Evolutionary conservation across 2,797 vertebrate species (phyloP).

Genomic region (Eurystomus glaucurus): DNA sequence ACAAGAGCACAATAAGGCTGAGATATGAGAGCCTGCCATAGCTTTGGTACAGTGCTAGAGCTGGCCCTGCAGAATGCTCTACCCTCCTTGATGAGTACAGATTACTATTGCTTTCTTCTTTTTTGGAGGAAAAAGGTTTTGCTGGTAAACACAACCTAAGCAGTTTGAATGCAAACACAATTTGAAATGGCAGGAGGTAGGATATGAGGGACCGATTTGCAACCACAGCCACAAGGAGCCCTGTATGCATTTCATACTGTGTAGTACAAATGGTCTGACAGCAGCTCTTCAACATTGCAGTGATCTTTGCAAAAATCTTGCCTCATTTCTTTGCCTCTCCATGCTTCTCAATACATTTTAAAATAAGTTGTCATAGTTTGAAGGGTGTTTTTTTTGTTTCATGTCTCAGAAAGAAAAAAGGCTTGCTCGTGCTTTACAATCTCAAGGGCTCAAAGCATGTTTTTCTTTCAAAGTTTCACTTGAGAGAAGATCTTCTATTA

Average conservation of each 20-base stretch:
- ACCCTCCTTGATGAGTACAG: neutral
- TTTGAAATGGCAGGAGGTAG: neutral
- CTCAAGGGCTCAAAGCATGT: neutral
- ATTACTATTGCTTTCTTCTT: neutral
- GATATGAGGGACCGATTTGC: neutral
- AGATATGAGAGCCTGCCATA: accelerated
- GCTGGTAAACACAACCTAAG: neutral
- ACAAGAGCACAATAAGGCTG: neutral
- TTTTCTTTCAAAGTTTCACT: neutral
- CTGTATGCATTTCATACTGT: neutral
- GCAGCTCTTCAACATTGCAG: neutral
- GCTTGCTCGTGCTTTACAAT: neutral
- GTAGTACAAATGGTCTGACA: neutral
- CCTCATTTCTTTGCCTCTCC: neutral
- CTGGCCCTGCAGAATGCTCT: neutral
- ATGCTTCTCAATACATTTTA: neutral
- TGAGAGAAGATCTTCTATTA: neutral
- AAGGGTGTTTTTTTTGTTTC: accelerated
- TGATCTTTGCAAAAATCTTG: neutral
- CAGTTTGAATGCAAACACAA: neutral
- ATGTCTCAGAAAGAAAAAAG: neutral
- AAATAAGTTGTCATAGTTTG: neutral
- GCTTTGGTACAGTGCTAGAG: neutral
- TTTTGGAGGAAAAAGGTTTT: neutral
- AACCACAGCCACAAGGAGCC: neutral